Evolutionary conservation across 2,888 invertebrate species (phyloP).

Genomic region (Agrochola circellaris): DNA sequence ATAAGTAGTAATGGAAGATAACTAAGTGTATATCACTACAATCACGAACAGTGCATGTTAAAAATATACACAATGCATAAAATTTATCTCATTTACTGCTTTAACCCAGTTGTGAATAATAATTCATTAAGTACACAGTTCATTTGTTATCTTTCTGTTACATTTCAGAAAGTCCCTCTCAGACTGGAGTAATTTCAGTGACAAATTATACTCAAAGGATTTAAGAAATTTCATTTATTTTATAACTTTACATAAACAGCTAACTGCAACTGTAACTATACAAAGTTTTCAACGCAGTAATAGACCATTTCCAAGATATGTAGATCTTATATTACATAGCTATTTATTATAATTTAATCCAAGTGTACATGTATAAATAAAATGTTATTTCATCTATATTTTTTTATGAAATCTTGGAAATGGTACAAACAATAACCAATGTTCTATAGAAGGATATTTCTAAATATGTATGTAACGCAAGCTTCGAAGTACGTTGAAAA

Average conservation of each 20-base stretch:
- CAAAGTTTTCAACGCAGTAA: constrained; percentile 60
- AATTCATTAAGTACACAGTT: constrained; percentile 39
- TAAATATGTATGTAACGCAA: constrained; percentile 50
- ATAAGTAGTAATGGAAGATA: background rate
- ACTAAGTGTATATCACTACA: constrained; percentile 1
- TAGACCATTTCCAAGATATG: constrained; percentile 67
- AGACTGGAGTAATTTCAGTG: constrained; percentile 33
- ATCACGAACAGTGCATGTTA: background rate
- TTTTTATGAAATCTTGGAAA: constrained; percentile 54
- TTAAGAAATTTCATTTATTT: constrained; percentile 83
- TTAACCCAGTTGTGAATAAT: constrained; percentile 40
- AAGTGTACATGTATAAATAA: constrained; percentile 47
- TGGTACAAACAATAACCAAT: constrained; percentile 56
- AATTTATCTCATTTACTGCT: constrained; percentile 30
- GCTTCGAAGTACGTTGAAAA: constrained; percentile 54
- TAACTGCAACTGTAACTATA: constrained; percentile 82
- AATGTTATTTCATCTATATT: constrained; percentile 27
- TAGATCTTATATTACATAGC: constrained; percentile 38
- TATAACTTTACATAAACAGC: constrained; percentile 84
- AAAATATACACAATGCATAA: constrained; percentile 29
- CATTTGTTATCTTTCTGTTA: constrained; percentile 53
- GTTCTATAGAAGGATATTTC: constrained; percentile 42
- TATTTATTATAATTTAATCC: constrained; percentile 28
- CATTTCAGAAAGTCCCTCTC: constrained; percentile 44
- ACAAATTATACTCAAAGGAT: constrained; percentile 62